These are phyloP conservation scores for Gryon sp. DNA, from an alignment of 1,140 invertebrate species.

Conservation along the genomic window DNA sequence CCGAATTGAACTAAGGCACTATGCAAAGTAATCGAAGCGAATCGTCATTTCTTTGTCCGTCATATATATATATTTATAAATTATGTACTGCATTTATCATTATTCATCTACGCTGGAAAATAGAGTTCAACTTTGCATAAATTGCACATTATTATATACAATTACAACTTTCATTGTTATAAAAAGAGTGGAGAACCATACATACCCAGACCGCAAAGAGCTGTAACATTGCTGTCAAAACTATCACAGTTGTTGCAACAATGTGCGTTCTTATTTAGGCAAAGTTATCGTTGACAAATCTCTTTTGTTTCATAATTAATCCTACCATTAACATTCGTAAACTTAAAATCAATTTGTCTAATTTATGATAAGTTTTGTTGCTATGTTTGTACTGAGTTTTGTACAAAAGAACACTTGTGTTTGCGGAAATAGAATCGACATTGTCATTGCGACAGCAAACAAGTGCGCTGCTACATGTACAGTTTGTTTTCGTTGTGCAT, in stretches of 20 bases:
- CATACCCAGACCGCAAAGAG: neutral
- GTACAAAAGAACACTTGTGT: neutral
- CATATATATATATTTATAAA: conserved; percentile 5
- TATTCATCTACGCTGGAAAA: conserved; percentile 15
- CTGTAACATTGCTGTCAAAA: neutral
- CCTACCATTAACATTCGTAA: too few relatives aligned
- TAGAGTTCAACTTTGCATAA: conserved; percentile 1
- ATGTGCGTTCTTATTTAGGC: neutral
- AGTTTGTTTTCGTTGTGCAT: too few relatives aligned
- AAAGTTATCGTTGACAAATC: too few relatives aligned
- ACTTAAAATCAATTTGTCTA: too few relatives aligned
- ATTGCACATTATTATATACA: conserved; percentile 6
- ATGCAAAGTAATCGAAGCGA: conserved; percentile 18
- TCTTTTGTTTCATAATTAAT: too few relatives aligned
- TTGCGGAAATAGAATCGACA: too few relatives aligned
- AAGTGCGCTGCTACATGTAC: too few relatives aligned
- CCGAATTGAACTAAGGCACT: conserved; percentile 34
- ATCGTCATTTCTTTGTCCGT: conserved; percentile 2
- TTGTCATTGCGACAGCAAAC: too few relatives aligned
- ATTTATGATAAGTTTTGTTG: too few relatives aligned
- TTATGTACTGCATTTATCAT: conserved; percentile 11
- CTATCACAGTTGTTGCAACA: neutral
- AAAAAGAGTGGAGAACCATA: conserved; percentile 14
- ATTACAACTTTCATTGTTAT: conserved; percentile 14
- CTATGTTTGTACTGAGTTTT: neutral